Evolutionary conservation across 2,888 invertebrate genomes (phyloP).

Genomic region (Noctua fimbriata): DNA sequence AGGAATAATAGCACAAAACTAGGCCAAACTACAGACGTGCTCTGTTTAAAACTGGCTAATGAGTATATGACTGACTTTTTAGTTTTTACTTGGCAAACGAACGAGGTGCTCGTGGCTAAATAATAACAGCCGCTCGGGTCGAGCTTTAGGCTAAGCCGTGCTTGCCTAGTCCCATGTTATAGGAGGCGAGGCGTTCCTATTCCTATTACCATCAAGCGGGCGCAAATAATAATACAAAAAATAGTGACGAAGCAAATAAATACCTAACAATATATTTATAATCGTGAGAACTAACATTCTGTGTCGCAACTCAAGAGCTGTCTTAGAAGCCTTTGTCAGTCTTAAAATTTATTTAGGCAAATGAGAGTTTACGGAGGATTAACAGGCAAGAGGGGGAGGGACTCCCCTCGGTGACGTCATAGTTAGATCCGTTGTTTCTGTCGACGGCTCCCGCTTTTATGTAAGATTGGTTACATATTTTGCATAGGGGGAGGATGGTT

Average conservation of each 20-base stretch:
- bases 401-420: slow-evolving; percentile 6
- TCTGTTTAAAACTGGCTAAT: slow-evolving; percentile 43
- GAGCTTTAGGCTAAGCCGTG: too few relatives aligned
- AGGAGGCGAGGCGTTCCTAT: not conserved
- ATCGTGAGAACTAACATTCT: not conserved
- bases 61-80: slow-evolving; percentile 27
- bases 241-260: not conserved
- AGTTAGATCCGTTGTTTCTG: slow-evolving; percentile 26
- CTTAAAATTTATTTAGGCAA: slow-evolving; percentile 48
- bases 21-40: slow-evolving; percentile 40
- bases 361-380: slow-evolving; percentile 39
- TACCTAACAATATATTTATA: not conserved
- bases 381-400: not conserved
- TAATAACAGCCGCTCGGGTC: too few relatives aligned
- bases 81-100: slow-evolving; percentile 44
- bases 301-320: not conserved
- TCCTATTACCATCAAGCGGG: not conserved
- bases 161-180: not conserved
- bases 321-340: slow-evolving; percentile 18
- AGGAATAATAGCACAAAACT: slow-evolving; percentile 35
- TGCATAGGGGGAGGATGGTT: not conserved
- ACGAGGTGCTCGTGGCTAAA: too few relatives aligned
- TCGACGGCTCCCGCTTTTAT: not conserved
- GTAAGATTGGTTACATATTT: slow-evolving; percentile 17
- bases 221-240: not conserved